These are phyloP conservation scores for Matsumyia berberina DNA, from an alignment of 2,888 invertebrate genomes.

Conservation along the genomic window DNA sequence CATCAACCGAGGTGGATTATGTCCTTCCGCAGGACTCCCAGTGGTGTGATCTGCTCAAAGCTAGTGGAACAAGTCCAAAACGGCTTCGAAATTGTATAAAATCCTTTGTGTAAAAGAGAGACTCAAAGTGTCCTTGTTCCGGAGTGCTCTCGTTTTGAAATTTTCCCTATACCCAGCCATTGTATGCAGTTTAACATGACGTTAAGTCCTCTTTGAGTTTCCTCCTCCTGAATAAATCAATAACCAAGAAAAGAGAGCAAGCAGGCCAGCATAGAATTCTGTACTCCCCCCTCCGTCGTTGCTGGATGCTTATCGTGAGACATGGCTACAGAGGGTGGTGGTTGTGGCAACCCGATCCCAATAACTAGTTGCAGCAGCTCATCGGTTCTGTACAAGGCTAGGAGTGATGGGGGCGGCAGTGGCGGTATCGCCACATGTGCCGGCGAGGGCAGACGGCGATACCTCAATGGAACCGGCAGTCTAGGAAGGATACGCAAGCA, in stretches of 20 bases:
- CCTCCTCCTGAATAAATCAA: conserved; percentile 73
- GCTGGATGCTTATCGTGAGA: conserved; percentile 66
- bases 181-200: conserved; percentile 56
- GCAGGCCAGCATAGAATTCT: conserved; percentile 34
- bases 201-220: conserved; percentile 56
- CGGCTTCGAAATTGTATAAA: conserved; percentile 10
- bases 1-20: background rate
- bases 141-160: background rate
- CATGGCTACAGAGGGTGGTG: conserved; percentile 72
- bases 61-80: background rate
- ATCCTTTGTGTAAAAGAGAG: conserved; percentile 38
- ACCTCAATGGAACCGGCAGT: conserved; percentile 83
- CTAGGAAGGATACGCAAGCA: conserved; percentile 82
- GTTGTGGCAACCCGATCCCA: conserved; percentile 73
- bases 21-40: background rate
- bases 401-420: conserved; percentile 66
- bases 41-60: background rate
- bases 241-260: conserved; percentile 67
- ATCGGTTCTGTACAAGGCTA: conserved; percentile 67
- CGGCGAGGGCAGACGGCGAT: conserved; percentile 69
- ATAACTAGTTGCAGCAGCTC: conserved; percentile 75
- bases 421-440: conserved; percentile 73
- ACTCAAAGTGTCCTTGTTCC: conserved; percentile 48
- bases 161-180: conserved; percentile 32
- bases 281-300: conserved; percentile 14